Conservation (phyloP, 2,797 vertebrate genomes). For the Pseudochirops cupreus region DNA sequence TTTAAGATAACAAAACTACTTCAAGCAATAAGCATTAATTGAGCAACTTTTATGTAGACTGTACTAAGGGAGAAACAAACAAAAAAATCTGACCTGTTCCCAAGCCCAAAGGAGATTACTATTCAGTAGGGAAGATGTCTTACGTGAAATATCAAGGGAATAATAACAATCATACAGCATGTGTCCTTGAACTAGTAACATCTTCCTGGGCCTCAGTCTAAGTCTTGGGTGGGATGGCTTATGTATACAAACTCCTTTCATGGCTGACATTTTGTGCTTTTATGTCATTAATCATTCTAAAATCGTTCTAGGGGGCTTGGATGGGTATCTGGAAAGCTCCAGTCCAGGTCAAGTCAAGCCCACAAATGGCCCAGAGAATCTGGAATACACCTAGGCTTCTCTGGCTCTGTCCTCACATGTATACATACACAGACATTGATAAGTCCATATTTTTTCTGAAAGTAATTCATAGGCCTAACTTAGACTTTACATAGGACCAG, state of each 20-base stretch:
- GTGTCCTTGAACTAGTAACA: neutral
- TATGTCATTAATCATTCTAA: neutral
- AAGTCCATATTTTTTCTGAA: neutral
- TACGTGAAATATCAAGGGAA: neutral
- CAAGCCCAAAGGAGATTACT: conserved; percentile 1
- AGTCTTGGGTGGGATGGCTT: neutral
- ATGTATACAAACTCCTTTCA: neutral
- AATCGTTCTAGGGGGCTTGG: neutral
- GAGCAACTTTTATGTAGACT: neutral
- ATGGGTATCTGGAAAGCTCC: neutral
- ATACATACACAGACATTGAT: neutral
- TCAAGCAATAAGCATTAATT: neutral
- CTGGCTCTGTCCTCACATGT: neutral
- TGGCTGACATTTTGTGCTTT: neutral
- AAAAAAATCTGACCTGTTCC: neutral
- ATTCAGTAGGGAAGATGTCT: neutral
- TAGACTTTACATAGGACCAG: neutral
- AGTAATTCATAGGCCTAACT: neutral
- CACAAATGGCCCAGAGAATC: neutral
- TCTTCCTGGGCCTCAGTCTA: neutral
- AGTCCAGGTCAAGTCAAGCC: neutral
- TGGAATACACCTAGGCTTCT: neutral
- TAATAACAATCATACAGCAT: neutral
- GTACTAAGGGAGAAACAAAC: neutral
- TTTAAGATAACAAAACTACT: neutral